Evolutionary conservation across 2,888 invertebrate genomes (phyloP).

Genomic region (Cheilosia scutellata): DNA sequence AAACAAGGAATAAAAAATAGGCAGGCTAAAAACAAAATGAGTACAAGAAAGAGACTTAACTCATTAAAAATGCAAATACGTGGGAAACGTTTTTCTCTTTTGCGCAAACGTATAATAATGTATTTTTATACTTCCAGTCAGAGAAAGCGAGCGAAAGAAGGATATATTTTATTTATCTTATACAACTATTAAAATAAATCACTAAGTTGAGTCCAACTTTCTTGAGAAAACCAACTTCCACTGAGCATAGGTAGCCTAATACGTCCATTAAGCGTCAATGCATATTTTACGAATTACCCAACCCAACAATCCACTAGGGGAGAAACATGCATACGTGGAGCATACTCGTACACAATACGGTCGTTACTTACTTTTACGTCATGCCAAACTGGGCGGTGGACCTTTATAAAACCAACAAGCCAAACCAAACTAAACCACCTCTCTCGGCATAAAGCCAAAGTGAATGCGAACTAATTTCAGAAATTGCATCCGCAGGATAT

Average conservation of each 20-base stretch:
- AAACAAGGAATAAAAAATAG: slow-evolving; percentile 6
- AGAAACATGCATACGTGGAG: background rate
- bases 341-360: background rate
- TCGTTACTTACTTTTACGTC: slow-evolving; percentile 14
- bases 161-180: background rate
- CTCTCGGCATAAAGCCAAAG: slow-evolving; percentile 17
- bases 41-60: background rate
- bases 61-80: slow-evolving; percentile 59
- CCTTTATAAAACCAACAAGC: slow-evolving; percentile 1
- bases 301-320: background rate
- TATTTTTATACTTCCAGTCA: background rate
- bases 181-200: slow-evolving; percentile 22
- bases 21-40: slow-evolving; percentile 2
- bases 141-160: background rate
- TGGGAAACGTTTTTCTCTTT: slow-evolving; percentile 17
- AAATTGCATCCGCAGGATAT: slow-evolving; percentile 54
- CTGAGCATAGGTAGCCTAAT: background rate
- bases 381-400: background rate
- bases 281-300: slow-evolving; percentile 31
- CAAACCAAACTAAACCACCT: slow-evolving; percentile 21
- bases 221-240: background rate
- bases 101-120: slow-evolving; percentile 19
- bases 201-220: slow-evolving; percentile 9
- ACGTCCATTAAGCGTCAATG: slow-evolving; percentile 11
- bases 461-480: slow-evolving; percentile 57